Evolutionary conservation across 2,888 invertebrate species (phyloP).

Genomic region (Cheilosia vulpina): DNA sequence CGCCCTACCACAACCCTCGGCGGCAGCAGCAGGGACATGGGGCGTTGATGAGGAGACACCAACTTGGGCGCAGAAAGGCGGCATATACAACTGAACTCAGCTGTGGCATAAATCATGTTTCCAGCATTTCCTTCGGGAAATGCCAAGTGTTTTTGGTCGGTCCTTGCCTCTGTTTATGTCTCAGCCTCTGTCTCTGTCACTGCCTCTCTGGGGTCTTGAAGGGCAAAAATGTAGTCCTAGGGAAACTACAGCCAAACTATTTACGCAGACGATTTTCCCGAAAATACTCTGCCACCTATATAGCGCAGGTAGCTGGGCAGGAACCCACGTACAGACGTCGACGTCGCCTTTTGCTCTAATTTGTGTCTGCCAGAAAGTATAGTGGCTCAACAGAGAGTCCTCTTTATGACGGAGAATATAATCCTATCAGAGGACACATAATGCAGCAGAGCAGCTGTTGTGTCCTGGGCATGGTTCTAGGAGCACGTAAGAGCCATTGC

Average conservation of each 20-base stretch:
- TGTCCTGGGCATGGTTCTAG: not conserved
- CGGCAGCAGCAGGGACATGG: not conserved
- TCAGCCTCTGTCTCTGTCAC: not conserved
- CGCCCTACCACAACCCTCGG: slow-evolving; percentile 30
- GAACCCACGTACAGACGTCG: not conserved
- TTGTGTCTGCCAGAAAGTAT: slow-evolving; percentile 30
- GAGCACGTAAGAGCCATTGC: slow-evolving; percentile 17
- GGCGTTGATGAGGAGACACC: slow-evolving; percentile 22
- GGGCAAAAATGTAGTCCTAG: slow-evolving; percentile 19
- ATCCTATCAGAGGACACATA: slow-evolving; percentile 52
- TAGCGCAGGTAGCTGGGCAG: slow-evolving; percentile 26
- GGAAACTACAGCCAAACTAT: slow-evolving; percentile 22
- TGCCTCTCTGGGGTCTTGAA: not conserved
- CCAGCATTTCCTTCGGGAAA: slow-evolving; percentile 67
- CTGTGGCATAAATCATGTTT: slow-evolving; percentile 73
- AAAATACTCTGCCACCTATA: not conserved
- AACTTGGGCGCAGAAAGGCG: slow-evolving; percentile 38
- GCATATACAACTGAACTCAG: slow-evolving; percentile 46
- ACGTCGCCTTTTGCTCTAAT: slow-evolving; percentile 3
- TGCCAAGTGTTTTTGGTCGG: slow-evolving; percentile 60
- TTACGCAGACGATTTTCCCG: slow-evolving; percentile 42
- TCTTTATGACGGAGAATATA: slow-evolving; percentile 54
- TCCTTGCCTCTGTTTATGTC: not conserved
- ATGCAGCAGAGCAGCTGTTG: slow-evolving; percentile 24
- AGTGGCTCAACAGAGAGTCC: slow-evolving; percentile 35